Conservation (phyloP, 1,140 invertebrate genomes). For the Nasonia vitripennis region DNA sequence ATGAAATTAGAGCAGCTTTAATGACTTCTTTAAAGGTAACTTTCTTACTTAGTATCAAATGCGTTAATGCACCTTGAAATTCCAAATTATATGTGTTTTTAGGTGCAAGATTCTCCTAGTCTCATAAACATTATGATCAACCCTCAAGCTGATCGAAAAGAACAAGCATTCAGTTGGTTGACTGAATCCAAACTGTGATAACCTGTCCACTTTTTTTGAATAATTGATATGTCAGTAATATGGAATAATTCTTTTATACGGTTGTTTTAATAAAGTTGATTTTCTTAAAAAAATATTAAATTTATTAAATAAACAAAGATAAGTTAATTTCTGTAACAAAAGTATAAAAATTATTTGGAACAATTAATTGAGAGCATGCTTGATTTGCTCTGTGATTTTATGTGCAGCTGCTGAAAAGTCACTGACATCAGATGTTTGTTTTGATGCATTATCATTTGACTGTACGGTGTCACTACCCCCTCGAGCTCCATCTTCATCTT, state of each 20-base stretch:
- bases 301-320: conserved; percentile 11
- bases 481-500: conserved; percentile 9
- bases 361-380: background rate
- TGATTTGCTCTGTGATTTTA: background rate
- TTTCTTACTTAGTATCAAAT: conserved; percentile 34
- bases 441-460: background rate
- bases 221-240: conserved; percentile 23
- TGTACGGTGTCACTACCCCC: background rate
- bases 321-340: conserved; percentile 1
- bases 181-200: conserved; percentile 91
- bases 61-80: conserved; percentile 7
- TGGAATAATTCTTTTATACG: conserved; percentile 1
- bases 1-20: conserved; percentile 84
- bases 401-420: background rate
- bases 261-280: conserved; percentile 31
- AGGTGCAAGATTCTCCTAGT: conserved; percentile 83
- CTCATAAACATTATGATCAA: conserved; percentile 95
- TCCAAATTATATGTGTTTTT: conserved; percentile 55
- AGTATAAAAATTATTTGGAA: background rate
- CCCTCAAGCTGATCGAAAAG: conserved; percentile 91
- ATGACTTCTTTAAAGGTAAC: conserved; percentile 79
- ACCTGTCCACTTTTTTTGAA: conserved; percentile 13
- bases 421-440: background rate
- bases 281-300: conserved; percentile 31
- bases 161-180: conserved; percentile 93